Evolutionary conservation across 2,113 vertebrate species (phyloP).

Genomic region (Isichthys henryi): DNA sequence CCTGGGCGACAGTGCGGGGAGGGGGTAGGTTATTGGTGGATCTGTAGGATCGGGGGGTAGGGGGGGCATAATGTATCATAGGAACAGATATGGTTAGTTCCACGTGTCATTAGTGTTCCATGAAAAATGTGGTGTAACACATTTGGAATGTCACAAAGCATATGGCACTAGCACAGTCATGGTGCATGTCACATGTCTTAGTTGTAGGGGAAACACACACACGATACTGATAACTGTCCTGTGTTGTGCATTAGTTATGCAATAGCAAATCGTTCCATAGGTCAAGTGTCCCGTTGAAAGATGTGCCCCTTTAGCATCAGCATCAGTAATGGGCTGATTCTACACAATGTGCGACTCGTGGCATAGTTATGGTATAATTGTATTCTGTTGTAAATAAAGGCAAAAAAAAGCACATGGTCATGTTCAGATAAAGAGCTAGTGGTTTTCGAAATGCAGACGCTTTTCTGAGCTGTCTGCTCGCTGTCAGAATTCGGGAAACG

Average conservation of each 20-base stretch:
- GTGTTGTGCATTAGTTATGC: neutral
- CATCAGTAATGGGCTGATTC: neutral
- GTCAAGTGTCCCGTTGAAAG: neutral
- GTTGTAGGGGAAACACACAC: neutral
- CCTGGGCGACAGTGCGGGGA: neutral
- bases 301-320: neutral
- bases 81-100: neutral
- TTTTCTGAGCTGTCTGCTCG: neutral
- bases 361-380: neutral
- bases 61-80: neutral
- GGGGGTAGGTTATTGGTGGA: neutral
- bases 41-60: slow-evolving; percentile 3
- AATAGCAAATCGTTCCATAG: neutral
- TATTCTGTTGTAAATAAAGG: neutral
- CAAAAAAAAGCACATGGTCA: neutral
- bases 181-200: neutral
- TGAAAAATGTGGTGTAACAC: neutral
- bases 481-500: neutral
- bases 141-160: neutral
- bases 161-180: neutral
- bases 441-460: neutral
- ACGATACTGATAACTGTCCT: neutral
- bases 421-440: neutral
- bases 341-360: neutral
- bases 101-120: neutral